Evolutionary conservation across 2,888 invertebrate species (phyloP).

Genomic region (Esperia sulphurella): DNA sequence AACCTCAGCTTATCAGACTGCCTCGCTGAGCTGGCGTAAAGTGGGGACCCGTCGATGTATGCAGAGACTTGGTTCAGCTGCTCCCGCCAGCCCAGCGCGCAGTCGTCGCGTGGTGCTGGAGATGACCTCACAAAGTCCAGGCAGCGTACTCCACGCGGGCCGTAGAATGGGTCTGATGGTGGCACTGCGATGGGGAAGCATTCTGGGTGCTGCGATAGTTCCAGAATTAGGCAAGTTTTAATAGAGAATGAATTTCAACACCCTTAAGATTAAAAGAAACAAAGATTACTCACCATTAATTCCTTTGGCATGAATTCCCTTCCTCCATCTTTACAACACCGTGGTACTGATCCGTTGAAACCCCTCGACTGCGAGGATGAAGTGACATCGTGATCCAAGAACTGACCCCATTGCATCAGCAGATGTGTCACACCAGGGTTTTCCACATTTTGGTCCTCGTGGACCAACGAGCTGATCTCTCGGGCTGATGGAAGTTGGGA

Average conservation of each 20-base stretch:
- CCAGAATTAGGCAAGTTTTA: no score
- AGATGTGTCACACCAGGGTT: conserved; percentile 85
- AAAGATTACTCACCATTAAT: conserved; percentile 73
- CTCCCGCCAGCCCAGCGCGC: conserved; percentile 89
- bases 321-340: conserved; percentile 85
- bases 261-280: no score
- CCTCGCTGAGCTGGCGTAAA: conserved; percentile 88
- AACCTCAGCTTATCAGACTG: conserved; percentile 86
- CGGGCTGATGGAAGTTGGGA: conserved; percentile 86
- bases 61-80: conserved; percentile 92
- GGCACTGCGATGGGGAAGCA: conserved; percentile 90
- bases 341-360: conserved; percentile 88
- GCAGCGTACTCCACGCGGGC: conserved; percentile 85
- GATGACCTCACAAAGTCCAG: conserved; percentile 91
- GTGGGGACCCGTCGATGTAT: conserved; percentile 89
- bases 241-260: no score
- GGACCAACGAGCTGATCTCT: conserved; percentile 83
- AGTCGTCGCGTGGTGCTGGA: conserved; percentile 88
- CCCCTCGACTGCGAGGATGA: conserved; percentile 87
- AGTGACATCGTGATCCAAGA: conserved; percentile 93
- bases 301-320: conserved; percentile 80
- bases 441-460: conserved; percentile 81
- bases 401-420: conserved; percentile 95
- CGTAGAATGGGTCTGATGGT: conserved; percentile 85
- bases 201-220: conserved; percentile 87